phyloP scores from a whole-genome alignment of 2,888 invertebrate species.

The Eremobia ochroleuca region DNA sequence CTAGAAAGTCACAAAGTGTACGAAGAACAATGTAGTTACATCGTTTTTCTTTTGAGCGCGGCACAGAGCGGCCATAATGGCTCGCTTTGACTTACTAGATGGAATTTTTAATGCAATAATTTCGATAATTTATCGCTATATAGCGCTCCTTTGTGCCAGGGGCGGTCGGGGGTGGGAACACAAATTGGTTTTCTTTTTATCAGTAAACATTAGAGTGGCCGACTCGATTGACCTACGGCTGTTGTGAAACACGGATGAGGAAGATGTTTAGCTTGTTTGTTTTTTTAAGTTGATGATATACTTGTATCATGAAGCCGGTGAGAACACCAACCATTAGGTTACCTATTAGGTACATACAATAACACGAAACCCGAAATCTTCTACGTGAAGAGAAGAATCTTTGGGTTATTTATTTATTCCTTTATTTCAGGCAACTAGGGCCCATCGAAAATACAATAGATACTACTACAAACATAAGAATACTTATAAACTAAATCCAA shows the following conservation, averaged over 20 bases:
- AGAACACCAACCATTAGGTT: background rate
- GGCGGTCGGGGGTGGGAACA: slow-evolving; percentile 71
- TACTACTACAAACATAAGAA: no score
- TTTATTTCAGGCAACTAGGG: no score
- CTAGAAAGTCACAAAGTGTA: slow-evolving; percentile 72
- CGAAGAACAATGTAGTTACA: slow-evolving; percentile 71
- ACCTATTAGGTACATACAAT: background rate
- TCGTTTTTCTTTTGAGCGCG: slow-evolving; percentile 69
- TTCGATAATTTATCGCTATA: slow-evolving; percentile 92
- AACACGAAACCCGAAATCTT: background rate
- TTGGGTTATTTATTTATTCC: no score
- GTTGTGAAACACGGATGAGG: slow-evolving; percentile 70
- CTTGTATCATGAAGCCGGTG: background rate
- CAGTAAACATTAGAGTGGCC: slow-evolving; percentile 84
- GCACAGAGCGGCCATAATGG: slow-evolving; percentile 84
- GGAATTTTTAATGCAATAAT: slow-evolving; percentile 94
- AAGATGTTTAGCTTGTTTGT: slow-evolving; percentile 46
- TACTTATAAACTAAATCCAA: no score
- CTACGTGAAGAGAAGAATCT: background rate
- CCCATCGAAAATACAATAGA: no score
- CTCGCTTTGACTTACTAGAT: slow-evolving; percentile 93
- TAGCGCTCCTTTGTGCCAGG: slow-evolving; percentile 88
- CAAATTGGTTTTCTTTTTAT: slow-evolving; percentile 89
- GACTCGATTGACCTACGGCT: slow-evolving; percentile 83
- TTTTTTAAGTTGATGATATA: background rate